Conservation (phyloP, 2,113 vertebrate species). For the Aviceda subcristata region DNA sequence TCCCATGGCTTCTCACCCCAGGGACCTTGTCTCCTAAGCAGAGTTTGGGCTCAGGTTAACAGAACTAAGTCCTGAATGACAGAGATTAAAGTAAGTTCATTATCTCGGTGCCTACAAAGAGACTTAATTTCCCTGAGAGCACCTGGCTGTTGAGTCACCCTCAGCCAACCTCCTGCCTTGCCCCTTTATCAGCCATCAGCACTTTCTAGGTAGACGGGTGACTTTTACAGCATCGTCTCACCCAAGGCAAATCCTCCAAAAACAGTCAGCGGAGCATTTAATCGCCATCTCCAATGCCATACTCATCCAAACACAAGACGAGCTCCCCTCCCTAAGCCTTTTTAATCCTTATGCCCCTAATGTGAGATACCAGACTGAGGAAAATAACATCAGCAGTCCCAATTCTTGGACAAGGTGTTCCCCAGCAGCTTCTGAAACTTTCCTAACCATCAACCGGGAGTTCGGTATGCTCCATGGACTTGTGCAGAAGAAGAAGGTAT, state of each 20-base stretch:
- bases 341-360: background rate
- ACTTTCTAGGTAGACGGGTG: background rate
- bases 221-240: background rate
- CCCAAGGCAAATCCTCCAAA: background rate
- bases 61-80: background rate
- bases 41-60: background rate
- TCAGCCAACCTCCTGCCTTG: background rate
- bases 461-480: background rate
- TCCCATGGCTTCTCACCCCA: background rate
- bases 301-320: background rate
- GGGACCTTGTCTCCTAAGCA: background rate
- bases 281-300: accelerated
- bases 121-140: background rate
- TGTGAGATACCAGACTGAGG: background rate
- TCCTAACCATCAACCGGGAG: background rate
- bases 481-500: background rate
- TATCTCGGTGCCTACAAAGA: background rate
- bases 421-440: background rate
- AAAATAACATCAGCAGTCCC: background rate
- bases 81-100: background rate
- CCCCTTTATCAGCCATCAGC: background rate
- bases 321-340: background rate
- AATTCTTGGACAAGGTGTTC: background rate
- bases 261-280: background rate
- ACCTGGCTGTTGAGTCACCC: background rate